Evolutionary conservation across 2,797 vertebrate genomes (phyloP).

Genomic region (Darevskia nairensis): DNA sequence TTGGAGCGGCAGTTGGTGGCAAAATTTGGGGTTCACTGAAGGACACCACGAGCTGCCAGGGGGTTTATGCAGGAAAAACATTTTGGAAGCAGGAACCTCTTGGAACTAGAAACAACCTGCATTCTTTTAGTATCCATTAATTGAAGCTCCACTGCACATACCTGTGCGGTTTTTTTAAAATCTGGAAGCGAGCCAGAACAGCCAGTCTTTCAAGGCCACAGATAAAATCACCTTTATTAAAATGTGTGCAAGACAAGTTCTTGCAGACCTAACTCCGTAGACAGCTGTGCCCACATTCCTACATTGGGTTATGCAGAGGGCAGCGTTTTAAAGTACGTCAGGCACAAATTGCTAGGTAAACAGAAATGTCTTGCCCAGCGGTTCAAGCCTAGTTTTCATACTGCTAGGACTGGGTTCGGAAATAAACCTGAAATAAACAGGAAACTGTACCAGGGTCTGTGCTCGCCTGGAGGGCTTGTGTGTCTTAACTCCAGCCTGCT

Average conservation of each 20-base stretch:
- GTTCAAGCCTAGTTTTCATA: background rate
- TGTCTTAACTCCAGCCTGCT: background rate
- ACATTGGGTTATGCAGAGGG: background rate
- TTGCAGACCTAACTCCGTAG: background rate
- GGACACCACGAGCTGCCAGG: background rate
- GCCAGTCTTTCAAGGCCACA: conserved; percentile 22
- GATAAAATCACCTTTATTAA: conserved; percentile 12
- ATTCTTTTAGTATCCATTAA: conserved; percentile 8
- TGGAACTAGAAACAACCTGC: background rate
- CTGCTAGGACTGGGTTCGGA: background rate
- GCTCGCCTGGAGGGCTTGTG: background rate
- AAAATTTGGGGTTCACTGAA: background rate
- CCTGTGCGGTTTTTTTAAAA: background rate
- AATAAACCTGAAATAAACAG: background rate
- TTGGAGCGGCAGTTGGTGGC: background rate
- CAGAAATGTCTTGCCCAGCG: background rate
- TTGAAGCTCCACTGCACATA: background rate
- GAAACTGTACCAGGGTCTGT: background rate
- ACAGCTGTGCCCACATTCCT: conserved; percentile 30
- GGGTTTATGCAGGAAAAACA: background rate
- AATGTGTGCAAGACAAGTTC: conserved; percentile 11
- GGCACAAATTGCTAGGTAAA: conserved; percentile 21
- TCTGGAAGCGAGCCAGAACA: background rate
- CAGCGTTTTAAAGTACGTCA: conserved; percentile 15
- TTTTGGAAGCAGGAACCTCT: background rate